Base-by-base conservation (phyloP, 1,140 invertebrate species). In the Homarus americanus region DNA sequence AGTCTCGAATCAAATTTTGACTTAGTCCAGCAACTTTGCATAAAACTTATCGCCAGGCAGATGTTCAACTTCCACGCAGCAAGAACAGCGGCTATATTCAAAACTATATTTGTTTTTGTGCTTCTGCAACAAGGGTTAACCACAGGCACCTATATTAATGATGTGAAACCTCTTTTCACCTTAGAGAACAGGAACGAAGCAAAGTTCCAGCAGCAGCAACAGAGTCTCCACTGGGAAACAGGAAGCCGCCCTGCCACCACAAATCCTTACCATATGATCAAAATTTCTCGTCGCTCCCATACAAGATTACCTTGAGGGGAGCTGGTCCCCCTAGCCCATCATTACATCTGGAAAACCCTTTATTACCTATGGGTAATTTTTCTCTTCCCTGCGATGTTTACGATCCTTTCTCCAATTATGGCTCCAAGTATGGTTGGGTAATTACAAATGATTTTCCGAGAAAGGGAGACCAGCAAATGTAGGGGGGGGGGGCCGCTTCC, bases 331-430 rank as follows among this genome's bases (percentile, higher is more conserved):
- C 10, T 34, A 63, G 32, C 49, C 40, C 63, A 63, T 82, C 34
- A 82, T 82, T 53, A 82, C 12, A 82, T 82, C 49, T 82, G 79
- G 32, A 63, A 36, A 36, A 20, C n/a, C 79, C 79, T 63, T 63
- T 63, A 58, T 82, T 82, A 63, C 79, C 53, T 58, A 34, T 82
- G 49, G 34, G 17, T 63, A 63, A 82, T 34, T 38, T 38, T 58
- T 82, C 53, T 58, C 63, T 58, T 63, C 79, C 79, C 38, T n/a
- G 49, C 38, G 49, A 82, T 82, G n/a, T 82, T 63, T 58, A 32
- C 79, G 20, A 38, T 1, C 41, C 15, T 53, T 36, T 53, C 79
- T 82, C 34, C 53, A 82, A 82, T 82, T 82, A 82, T 41, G 36
- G 75, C n/a, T n/a, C n/a, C 53, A 53, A 53, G 24, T 80, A 80